These are phyloP conservation scores for Pelobates fuscus DNA, from an alignment of 2,113 vertebrate genomes.

Conservation along the genomic window DNA sequence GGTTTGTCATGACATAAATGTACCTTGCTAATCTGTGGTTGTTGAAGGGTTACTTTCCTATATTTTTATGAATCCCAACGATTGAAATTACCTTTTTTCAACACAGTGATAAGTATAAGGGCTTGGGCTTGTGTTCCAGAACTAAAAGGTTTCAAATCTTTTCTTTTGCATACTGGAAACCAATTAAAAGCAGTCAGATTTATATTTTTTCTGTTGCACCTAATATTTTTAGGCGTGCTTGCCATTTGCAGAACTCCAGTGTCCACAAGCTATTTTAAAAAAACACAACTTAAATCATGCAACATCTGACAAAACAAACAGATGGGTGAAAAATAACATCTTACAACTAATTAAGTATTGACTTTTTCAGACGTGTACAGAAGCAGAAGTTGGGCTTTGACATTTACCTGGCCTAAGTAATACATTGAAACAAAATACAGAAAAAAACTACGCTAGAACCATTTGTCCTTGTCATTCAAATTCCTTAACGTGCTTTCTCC, in stretches of 20 bases:
- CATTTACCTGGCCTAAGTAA: slow-evolving; percentile 24
- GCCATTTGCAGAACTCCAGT: neutral
- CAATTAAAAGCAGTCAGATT: neutral
- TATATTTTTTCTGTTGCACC: neutral
- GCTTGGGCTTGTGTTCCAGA: too few species aligned
- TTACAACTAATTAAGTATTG: slow-evolving; percentile 36
- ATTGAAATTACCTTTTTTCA: too few species aligned
- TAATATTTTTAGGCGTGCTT: neutral
- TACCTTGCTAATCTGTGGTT: too few species aligned
- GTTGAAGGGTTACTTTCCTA: too few species aligned
- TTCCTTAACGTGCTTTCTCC: neutral
- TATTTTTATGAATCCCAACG: too few species aligned
- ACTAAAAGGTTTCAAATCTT: neutral
- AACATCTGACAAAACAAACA: slow-evolving; percentile 7
- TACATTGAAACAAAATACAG: slow-evolving; percentile 1
- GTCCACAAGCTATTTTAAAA: neutral
- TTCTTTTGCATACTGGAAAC: neutral
- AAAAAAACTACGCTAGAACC: neutral
- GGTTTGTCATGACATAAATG: too few species aligned
- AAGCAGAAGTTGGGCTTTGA: slow-evolving; percentile 6
- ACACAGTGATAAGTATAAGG: too few species aligned
- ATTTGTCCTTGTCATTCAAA: slow-evolving; percentile 11
- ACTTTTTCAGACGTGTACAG: slow-evolving; percentile 12
- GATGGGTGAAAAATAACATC: slow-evolving; percentile 23
- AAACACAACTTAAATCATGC: neutral